These are phyloP conservation scores for Phenganax stokvisi DNA, from an alignment of 92 coral and sea anemone genomes.

Conservation along the genomic window DNA sequence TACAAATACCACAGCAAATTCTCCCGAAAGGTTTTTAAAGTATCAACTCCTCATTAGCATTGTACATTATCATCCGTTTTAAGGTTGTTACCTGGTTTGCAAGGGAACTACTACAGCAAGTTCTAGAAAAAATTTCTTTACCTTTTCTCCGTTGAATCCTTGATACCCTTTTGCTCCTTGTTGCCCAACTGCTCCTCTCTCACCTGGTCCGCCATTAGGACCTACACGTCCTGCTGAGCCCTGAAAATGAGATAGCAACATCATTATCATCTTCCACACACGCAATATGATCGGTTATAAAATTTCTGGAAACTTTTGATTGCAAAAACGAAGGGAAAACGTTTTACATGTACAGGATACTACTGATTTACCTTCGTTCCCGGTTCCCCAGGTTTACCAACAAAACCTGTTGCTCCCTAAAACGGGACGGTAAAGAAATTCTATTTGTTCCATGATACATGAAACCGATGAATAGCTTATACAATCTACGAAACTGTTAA, in stretches of 20 bases:
- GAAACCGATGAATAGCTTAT: too few relatives aligned
- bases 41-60: too few relatives aligned
- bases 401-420: slow-evolving; percentile 14
- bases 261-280: too few relatives aligned
- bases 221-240: slow-evolving; percentile 1
- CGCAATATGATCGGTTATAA: too few relatives aligned
- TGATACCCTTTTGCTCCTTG: not conserved
- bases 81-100: too few relatives aligned
- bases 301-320: not conserved
- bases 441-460: too few relatives aligned
- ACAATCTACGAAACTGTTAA: too few relatives aligned
- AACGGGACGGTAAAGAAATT: not conserved
- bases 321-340: not conserved
- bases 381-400: not conserved
- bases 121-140: not conserved
- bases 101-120: too few relatives aligned
- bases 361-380: slow-evolving; percentile 15
- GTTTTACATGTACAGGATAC: not conserved
- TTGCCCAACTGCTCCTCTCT: not conserved
- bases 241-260: not conserved
- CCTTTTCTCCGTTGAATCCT: not conserved
- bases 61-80: too few relatives aligned
- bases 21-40: too few relatives aligned
- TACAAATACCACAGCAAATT: too few relatives aligned
- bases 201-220: not conserved